Evolutionary conservation across 2,113 vertebrate species (phyloP).

Genomic region (Zingel zingel): DNA sequence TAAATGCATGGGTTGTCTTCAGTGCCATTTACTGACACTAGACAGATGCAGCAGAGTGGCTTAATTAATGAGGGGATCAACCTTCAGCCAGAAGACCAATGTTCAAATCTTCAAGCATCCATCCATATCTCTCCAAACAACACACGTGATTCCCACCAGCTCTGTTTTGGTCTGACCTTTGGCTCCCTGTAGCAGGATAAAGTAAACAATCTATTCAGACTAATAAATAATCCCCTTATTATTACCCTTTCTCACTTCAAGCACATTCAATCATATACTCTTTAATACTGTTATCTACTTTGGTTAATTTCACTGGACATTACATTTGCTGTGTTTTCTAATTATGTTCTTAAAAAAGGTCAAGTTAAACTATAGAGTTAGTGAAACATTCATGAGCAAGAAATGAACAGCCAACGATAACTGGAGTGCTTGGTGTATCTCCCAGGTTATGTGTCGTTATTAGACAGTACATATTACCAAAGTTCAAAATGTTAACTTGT

Average conservation of each 20-base stretch:
- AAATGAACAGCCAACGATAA: background rate
- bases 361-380: background rate
- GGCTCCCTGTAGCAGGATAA: background rate
- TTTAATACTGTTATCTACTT: background rate
- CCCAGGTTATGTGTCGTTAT: background rate
- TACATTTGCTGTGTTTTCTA: background rate
- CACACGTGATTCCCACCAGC: background rate
- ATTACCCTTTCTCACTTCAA: background rate
- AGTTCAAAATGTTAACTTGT: background rate
- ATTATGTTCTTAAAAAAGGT: background rate
- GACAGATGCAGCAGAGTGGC: background rate
- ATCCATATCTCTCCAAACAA: slow-evolving; percentile 15
- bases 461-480: background rate
- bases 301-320: background rate
- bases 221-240: background rate
- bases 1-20: background rate
- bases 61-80: background rate
- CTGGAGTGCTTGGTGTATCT: background rate
- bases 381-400: background rate
- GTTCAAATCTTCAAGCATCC: background rate
- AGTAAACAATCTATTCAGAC: background rate
- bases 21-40: background rate
- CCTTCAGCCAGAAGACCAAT: background rate
- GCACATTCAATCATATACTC: background rate
- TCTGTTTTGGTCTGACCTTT: slow-evolving; percentile 6